Evolutionary conservation across 1,140 invertebrate genomes (phyloP).

Genomic region (Luehdorfia chinensis): DNA sequence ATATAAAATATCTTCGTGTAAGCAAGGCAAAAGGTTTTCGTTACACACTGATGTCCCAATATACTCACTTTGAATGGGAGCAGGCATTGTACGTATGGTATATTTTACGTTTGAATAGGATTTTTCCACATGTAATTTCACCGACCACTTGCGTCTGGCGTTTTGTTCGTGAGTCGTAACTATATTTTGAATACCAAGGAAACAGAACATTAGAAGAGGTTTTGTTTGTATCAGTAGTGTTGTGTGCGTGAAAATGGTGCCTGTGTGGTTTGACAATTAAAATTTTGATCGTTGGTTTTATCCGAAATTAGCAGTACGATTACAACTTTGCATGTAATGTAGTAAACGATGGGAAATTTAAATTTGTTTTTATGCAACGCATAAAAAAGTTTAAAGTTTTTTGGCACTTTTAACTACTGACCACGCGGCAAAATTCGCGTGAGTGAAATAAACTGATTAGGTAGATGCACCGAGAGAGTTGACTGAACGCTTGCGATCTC

Average conservation of each 20-base stretch:
- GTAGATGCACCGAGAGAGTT: conserved; percentile 57
- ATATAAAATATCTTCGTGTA: conserved; percentile 27
- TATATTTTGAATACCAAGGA: conserved; percentile 59
- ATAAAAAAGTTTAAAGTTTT: too few species aligned
- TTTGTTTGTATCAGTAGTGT: conserved; percentile 18
- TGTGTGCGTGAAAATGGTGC: conserved; percentile 20
- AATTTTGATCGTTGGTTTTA: neutral
- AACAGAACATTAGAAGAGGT: conserved; percentile 33
- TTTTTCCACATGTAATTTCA: conserved; percentile 51
- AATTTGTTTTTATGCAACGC: too few species aligned
- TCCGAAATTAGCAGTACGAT: neutral
- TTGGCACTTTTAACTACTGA: too few species aligned
- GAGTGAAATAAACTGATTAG: conserved; percentile 48
- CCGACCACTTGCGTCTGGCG: conserved; percentile 25
- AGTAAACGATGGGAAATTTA: neutral
- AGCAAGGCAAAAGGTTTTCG: conserved; percentile 50
- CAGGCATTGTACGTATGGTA: conserved; percentile 22
- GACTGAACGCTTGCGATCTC: conserved; percentile 59
- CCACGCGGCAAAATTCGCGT: conserved; percentile 13
- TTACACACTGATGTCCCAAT: conserved; percentile 40
- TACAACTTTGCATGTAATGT: too few species aligned
- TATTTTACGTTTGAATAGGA: too few species aligned
- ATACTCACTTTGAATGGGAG: conserved; percentile 44
- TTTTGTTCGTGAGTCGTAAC: conserved; percentile 61
- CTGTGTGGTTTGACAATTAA: conserved; percentile 37